Percentiles rank a stretch among this genome's conserved stretches.
phyloP scores from a whole-genome alignment of 2,888 invertebrate genomes.

The Rapana venosa region DNA sequence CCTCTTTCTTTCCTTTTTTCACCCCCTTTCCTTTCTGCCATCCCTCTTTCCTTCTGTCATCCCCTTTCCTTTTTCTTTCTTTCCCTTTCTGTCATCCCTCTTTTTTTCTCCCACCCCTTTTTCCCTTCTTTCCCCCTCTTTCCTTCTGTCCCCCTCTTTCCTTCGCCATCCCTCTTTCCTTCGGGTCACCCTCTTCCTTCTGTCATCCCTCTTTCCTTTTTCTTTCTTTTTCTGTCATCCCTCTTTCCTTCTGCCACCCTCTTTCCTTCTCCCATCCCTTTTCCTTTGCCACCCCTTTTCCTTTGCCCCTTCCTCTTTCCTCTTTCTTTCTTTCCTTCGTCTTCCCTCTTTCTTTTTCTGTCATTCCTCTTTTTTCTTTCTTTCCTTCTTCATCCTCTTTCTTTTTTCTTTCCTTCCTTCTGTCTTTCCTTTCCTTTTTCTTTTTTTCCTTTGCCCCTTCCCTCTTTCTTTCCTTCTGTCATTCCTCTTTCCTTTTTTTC shows the following conservation, averaged over 20 bases:
- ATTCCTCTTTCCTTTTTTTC: no score
- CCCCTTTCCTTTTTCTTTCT: not conserved
- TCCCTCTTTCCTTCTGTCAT: not conserved
- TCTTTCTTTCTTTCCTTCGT: not conserved
- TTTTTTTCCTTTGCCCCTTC: not conserved
- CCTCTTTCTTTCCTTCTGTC: not conserved
- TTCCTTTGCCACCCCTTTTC: not conserved
- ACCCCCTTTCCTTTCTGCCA: not conserved
- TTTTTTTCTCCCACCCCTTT: not conserved
- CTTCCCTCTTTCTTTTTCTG: not conserved
- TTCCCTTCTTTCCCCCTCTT: not conserved
- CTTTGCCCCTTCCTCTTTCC: not conserved
- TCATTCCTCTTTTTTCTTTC: not conserved
- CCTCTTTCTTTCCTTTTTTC: not conserved
- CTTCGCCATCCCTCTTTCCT: not conserved
- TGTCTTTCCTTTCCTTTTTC: not conserved
- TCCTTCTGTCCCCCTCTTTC: not conserved
- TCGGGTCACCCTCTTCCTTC: not conserved
- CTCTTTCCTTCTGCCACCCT: slow-evolving; percentile 8
- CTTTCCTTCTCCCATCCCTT: not conserved
- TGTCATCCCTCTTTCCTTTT: not conserved
- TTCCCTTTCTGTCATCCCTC: not conserved
- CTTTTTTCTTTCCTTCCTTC: not conserved
- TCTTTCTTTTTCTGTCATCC: not conserved
- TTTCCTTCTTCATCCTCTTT: not conserved